Conservation (phyloP, 2,113 vertebrate species). For the Illadopsis cleaveri region DNA sequence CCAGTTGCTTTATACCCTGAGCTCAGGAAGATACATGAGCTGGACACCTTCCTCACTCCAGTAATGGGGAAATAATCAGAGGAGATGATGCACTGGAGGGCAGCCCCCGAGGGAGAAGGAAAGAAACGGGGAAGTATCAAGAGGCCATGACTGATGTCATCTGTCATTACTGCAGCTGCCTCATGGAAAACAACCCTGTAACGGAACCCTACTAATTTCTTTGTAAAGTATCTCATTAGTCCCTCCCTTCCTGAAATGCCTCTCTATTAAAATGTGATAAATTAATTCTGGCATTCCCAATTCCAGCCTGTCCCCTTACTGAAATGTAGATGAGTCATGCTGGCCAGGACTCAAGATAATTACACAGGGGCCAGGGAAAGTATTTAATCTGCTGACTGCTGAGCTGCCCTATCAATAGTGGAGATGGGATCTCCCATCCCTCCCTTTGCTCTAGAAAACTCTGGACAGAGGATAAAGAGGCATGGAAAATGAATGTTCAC, state of each 20-base stretch:
- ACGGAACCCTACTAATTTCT: constrained; percentile 81
- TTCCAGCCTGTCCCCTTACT: constrained; percentile 67
- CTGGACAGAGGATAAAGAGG: neutral
- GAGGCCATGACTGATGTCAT: neutral
- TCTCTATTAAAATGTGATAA: constrained; percentile 84
- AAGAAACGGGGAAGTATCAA: neutral
- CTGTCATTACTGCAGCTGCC: neutral
- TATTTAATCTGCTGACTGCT: neutral
- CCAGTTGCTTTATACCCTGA: neutral
- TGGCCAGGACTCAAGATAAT: constrained; percentile 64
- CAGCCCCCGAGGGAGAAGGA: neutral
- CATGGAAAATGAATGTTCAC: neutral
- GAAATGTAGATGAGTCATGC: constrained; percentile 67
- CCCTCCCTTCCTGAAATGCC: constrained; percentile 73
- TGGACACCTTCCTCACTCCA: neutral
- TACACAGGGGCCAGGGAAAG: constrained; percentile 42
- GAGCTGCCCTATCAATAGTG: neutral
- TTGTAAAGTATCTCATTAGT: constrained; percentile 82
- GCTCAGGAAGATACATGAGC: neutral
- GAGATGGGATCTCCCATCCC: neutral
- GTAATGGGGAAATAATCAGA: neutral
- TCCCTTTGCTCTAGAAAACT: neutral
- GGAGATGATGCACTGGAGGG: neutral
- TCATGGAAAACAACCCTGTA: constrained; percentile 69
- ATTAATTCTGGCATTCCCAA: constrained; percentile 78